Evolutionary conservation across 2,888 invertebrate genomes (phyloP).

Genomic region (Molorchus minor): DNA sequence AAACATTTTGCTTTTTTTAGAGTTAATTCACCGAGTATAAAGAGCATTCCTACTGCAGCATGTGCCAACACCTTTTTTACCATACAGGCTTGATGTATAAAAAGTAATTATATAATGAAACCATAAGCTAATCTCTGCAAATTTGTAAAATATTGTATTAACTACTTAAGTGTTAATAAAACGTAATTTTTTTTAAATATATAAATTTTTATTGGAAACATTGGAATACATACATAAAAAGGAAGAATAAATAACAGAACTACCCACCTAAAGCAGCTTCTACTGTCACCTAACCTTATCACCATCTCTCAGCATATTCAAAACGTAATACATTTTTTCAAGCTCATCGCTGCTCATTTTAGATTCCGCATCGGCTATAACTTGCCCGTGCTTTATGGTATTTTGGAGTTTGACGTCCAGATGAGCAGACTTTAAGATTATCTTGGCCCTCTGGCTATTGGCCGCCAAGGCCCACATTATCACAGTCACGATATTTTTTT

Average conservation of each 20-base stretch:
- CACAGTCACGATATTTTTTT: conserved; percentile 64
- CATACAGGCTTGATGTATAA: too few species aligned
- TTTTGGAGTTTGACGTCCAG: conserved; percentile 64
- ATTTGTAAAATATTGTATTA: too few species aligned
- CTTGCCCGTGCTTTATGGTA: conserved; percentile 60
- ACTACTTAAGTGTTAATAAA: too few species aligned
- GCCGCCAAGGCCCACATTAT: conserved; percentile 75
- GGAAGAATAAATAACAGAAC: not conserved
- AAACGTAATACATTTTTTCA: conserved; percentile 55
- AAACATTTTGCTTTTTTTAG: too few species aligned
- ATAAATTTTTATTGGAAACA: too few species aligned
- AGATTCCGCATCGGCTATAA: conserved; percentile 51
- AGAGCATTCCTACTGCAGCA: too few species aligned
- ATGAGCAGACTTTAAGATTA: conserved; percentile 65
- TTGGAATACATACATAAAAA: conserved; percentile 1
- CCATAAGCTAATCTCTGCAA: too few species aligned
- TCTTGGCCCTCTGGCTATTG: conserved; percentile 75
- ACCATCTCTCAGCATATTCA: conserved; percentile 48
- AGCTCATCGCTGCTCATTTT: conserved; percentile 52
- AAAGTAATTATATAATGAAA: too few species aligned
- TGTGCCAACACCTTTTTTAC: too few species aligned
- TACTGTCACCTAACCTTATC: conserved; percentile 33
- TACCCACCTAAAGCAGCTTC: not conserved
- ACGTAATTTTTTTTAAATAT: too few species aligned
- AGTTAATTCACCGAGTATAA: too few species aligned